Evolutionary conservation across 2,113 vertebrate species (phyloP), one percentile per base, ranked within the genome.

Genomic region (Pollachius pollachius): DNA sequence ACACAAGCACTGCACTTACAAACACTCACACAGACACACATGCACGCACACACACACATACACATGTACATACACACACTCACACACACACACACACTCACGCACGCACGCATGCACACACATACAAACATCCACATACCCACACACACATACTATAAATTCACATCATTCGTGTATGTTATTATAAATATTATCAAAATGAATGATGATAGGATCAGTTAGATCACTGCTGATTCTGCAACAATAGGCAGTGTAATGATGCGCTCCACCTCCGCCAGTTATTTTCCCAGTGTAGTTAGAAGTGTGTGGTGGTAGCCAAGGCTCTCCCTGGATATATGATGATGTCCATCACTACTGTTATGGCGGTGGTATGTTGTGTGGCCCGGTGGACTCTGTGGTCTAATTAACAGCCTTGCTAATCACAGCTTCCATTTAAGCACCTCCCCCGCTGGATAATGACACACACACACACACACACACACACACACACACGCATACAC

Each of bases 331-430:
- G 41, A 11, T 13, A 9, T 2, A 48, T 48, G 41, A 48, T 2
- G 12, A 13, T 48, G 41, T 48, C 41, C 41, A 48, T 48, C 12
- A 13, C 41, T 48, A 57, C 17, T 3, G 54, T 57, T 57, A 57
- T 7, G 54, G 15, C 54, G 16, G 54, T 17, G 15, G 54, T 57
- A 17, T 57, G 54, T 57, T 87, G 85, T 82, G 89, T 82, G 84
- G 85, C 69, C 68, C 63, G 81, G 78, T 81, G 66, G 80, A 87
- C 87, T 90, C 86, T 81, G 87, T 86, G 87, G 88, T 89, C 87
- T 91, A 89, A 91, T 90, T 90, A 91, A 90, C 89, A 88, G 89
- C 89, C 85, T 89, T 87, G 89, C 88, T 90, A 90, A 91, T 91
- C 88, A 91, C 89, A 90, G 87, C 89, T 84, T 88, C 88, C 86